Base-by-base conservation (phyloP, 2,888 invertebrate genomes). In the Amphipoea lucens region DNA sequence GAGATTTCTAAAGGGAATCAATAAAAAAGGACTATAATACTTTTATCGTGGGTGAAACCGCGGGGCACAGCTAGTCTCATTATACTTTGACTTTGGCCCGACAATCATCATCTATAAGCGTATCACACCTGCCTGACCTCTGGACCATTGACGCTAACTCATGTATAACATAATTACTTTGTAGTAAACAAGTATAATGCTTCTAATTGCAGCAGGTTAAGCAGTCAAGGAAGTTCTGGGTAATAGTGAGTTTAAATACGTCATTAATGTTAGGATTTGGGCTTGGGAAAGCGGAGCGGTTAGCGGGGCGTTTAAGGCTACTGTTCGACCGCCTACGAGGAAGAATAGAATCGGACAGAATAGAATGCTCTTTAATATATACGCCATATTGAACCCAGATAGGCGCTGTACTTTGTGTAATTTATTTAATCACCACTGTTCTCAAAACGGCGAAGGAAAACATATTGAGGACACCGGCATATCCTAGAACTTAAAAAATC, bases 211-310 rank as follows among this genome's bases (percentile, higher is more conserved):
- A 0, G 0, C 4, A 20, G 83, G 83, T 84, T 57, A 68, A 14
- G 68, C 54, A 86, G 83, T 82, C 86, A 76, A 86, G 83, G 83
- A 70, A 67, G 40, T 82, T 83, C 66, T 71, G 14, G 57, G 73
- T 70, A 83, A 63, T 73, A n/a, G 29, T 20, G 66, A 23, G 2
- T 40, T 69, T 72, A 75, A 42, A 63, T 72, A 69, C 36, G 72
- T 65, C n/a, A 54, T 57, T 81, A 62, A 0, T 42, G 45, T 65
- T 14, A 20, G 9, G 54, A 0, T 67, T 29, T 17, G 29, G 9
- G 3, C 1, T 57, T 54, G 5, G 42, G 0, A 23, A 20, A 62
- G 82, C 74, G 82, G 69, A n/a, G 65, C 51, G 81, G 2, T 0
- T 0, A 70, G 74, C 74, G 68, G 48, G 1, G 42, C 23, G 57